These are phyloP conservation scores for Netta rufina DNA, from an alignment of 2,797 vertebrate species.

Conservation along the genomic window DNA sequence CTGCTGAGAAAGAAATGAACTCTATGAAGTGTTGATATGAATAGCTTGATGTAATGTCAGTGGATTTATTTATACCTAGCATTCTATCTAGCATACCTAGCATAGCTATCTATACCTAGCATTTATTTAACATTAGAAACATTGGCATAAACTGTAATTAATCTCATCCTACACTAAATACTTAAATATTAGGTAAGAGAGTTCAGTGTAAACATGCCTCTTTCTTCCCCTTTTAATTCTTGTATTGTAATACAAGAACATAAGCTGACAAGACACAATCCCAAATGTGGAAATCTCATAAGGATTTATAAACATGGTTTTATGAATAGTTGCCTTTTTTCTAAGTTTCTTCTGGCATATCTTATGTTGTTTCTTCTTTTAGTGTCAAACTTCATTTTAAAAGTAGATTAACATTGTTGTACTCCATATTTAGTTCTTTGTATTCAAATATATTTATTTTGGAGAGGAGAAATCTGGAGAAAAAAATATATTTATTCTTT, in stretches of 20 bases:
- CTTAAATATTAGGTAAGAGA: not conserved
- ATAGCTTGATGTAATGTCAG: not conserved
- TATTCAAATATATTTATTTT: not conserved
- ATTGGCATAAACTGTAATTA: not conserved
- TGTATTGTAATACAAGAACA: not conserved
- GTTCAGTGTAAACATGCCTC: not conserved
- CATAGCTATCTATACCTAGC: not conserved
- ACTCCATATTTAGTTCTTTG: not conserved
- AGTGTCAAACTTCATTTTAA: not conserved
- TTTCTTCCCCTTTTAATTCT: not conserved
- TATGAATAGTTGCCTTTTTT: not conserved
- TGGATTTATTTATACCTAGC: not conserved
- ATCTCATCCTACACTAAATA: not conserved
- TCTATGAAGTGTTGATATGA: not conserved
- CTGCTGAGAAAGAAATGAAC: not conserved
- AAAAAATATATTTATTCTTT: not conserved
- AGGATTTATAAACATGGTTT: fast-evolving
- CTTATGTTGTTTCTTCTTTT: not conserved
- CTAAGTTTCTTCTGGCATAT: not conserved
- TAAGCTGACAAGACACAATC: not conserved
- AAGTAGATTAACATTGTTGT: not conserved
- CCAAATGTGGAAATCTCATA: not conserved
- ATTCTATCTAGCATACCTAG: not conserved
- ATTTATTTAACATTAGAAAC: not conserved
- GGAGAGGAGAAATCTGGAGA: not conserved